Base-by-base conservation (phyloP, 92 coral and sea anemone species). In the Phenganax subtilis region DNA sequence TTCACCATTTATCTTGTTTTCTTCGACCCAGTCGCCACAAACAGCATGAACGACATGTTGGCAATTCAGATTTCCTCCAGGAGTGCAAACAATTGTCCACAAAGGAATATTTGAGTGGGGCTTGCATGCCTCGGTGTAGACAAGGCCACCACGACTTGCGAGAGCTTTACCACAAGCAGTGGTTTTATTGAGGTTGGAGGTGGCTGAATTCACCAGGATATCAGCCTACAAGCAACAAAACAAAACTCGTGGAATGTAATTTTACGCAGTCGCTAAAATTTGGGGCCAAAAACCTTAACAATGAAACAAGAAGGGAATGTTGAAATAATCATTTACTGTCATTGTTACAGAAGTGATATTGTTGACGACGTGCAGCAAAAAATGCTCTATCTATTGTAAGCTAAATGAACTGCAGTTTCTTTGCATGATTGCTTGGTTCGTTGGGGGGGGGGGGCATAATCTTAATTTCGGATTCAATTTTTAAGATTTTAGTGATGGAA, bases 11-110 rank as follows among this genome's bases (percentile, higher is more conserved):
- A 76, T 84, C 51, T 52, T 30, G 51, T 66, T 64, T 37, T 70
- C 82, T 68, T 73, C 51, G 81, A 85, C 82, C 93, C 93, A 90
- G n/a, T 85, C 1, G 55, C 85, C 74, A 47, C 92, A 90, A 55
- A 63, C 85, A 1, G 87, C 79, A n/a, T 84, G 81, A 20, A 90
- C 77, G 80, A 90, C 92, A 71, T 87, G 86, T 76, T 27, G 14
- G 68, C 93, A 90, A 11, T 69, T 71, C 51, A 85, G 64, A 54
- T 81, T 51, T 27, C 83, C 87, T 20, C 90, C 87, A 17, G 84
- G 63, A 9, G 86, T 82, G 10, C 64, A 81, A 62, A 84, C 63
- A 12, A 85, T 83, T 63, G 82, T 87, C 6, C 92, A 88, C 27
- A 53, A 60, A 11, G 72, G 71, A 76, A 82, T 85, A 9, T 85